These are phyloP conservation scores for Kuschelorhynchus macadamiae DNA, from an alignment of 2,888 invertebrate genomes.

Conservation along the genomic window DNA sequence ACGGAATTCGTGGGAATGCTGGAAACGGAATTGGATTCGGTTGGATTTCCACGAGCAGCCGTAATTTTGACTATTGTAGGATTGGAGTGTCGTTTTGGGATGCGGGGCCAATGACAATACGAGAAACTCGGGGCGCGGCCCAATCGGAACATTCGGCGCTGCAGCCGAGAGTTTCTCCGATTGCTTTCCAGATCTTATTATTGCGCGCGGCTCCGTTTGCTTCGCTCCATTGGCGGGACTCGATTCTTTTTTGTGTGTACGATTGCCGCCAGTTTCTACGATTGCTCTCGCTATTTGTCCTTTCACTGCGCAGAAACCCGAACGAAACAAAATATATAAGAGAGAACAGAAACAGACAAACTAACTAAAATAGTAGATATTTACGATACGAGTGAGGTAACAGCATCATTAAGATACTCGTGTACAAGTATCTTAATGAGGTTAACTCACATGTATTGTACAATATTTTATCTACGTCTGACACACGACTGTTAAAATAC, in stretches of 20 bases:
- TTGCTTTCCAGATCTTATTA: conserved; percentile 62
- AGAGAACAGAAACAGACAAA: no score
- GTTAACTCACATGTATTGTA: no score
- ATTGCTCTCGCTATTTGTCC: conserved; percentile 49
- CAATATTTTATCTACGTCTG: no score
- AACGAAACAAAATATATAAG: no score
- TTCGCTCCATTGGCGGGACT: conserved; percentile 50
- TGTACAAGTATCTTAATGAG: no score
- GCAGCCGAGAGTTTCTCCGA: conserved; percentile 65
- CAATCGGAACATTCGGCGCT: conserved; percentile 66
- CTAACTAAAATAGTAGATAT: no score
- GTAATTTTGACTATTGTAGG: conserved; percentile 52
- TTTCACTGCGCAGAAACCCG: conserved; percentile 54
- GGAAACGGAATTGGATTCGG: conserved; percentile 52
- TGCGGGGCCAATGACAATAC: conserved; percentile 67
- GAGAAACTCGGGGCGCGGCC: conserved; percentile 66
- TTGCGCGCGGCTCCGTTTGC: conserved; percentile 57
- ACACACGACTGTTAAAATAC: no score
- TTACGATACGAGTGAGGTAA: no score
- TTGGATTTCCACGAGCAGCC: conserved; percentile 52
- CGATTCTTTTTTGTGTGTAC: conserved; percentile 58
- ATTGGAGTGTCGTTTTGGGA: conserved; percentile 54
- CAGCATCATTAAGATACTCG: no score
- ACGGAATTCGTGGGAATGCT: conserved; percentile 46
- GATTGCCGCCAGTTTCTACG: conserved; percentile 58